These are phyloP conservation scores for Strix occidentalis DNA, from an alignment of 2,797 vertebrate species.

Conservation along the genomic window DNA sequence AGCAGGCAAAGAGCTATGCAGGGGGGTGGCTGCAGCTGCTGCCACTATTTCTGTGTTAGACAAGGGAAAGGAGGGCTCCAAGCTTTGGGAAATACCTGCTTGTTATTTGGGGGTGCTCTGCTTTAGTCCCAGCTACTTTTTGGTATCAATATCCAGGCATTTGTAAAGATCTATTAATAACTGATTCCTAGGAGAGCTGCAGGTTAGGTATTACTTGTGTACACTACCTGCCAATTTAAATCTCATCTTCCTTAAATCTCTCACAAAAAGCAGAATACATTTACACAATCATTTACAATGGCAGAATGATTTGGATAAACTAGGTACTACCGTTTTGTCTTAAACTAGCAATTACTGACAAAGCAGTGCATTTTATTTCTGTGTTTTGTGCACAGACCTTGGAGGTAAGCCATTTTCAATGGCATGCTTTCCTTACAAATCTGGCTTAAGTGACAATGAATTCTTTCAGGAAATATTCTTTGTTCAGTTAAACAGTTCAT, in stretches of 20 bases:
- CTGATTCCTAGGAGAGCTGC: neutral
- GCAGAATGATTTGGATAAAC: neutral
- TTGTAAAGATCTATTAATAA: neutral
- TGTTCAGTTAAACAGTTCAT: neutral
- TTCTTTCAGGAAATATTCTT: slow-evolving; percentile 2
- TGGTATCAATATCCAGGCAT: neutral
- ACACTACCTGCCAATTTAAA: neutral
- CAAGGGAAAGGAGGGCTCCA: neutral
- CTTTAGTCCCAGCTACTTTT: neutral
- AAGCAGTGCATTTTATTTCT: neutral
- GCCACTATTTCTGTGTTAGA: neutral
- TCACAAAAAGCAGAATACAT: neutral
- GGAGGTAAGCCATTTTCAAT: neutral
- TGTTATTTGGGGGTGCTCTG: neutral
- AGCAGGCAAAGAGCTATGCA: neutral
- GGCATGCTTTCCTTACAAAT: neutral
- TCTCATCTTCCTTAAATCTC: neutral
- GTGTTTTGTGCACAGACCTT: neutral
- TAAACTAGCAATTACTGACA: neutral
- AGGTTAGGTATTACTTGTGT: neutral
- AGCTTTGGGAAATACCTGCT: neutral
- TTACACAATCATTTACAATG: neutral
- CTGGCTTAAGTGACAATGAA: neutral
- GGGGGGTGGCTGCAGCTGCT: neutral
- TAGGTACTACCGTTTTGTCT: neutral